Percentiles rank a stretch among this genome's conserved stretches.
phyloP scores from a whole-genome alignment of 2,888 invertebrate genomes.

The Drosophila setosimentum region DNA sequence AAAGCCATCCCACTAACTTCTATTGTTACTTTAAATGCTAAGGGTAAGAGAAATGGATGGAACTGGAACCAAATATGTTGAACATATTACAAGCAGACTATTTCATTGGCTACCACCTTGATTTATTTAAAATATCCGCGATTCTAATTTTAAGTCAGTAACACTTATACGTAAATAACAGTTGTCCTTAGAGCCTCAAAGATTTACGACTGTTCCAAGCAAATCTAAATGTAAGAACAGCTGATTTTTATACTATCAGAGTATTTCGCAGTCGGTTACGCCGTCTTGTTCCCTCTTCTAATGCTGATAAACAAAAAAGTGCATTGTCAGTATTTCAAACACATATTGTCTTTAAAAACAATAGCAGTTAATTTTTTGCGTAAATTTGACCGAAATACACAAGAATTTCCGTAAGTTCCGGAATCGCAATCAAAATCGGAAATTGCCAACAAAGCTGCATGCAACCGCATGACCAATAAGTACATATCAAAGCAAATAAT shows the following conservation, averaged over 20 bases:
- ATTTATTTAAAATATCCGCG: background rate
- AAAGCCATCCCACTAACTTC: background rate
- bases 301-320: background rate
- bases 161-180: background rate
- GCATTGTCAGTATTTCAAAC: background rate
- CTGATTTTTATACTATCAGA: background rate
- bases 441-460: background rate
- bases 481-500: slow-evolving; percentile 8
- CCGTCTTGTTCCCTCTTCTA: background rate
- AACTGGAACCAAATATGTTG: background rate
- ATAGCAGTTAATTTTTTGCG: background rate
- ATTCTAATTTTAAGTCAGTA: background rate
- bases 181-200: background rate
- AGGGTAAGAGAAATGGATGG: background rate
- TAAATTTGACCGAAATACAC: background rate
- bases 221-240: background rate
- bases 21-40: background rate
- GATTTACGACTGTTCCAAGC: background rate
- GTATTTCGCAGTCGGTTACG: background rate
- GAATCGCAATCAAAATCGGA: background rate
- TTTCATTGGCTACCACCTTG: background rate
- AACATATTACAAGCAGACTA: background rate
- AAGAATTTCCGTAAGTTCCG: background rate
- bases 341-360: background rate
- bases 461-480: background rate